Evolutionary conservation across 2,797 vertebrate species (phyloP).

Genomic region (Acropternis orthonyx): DNA sequence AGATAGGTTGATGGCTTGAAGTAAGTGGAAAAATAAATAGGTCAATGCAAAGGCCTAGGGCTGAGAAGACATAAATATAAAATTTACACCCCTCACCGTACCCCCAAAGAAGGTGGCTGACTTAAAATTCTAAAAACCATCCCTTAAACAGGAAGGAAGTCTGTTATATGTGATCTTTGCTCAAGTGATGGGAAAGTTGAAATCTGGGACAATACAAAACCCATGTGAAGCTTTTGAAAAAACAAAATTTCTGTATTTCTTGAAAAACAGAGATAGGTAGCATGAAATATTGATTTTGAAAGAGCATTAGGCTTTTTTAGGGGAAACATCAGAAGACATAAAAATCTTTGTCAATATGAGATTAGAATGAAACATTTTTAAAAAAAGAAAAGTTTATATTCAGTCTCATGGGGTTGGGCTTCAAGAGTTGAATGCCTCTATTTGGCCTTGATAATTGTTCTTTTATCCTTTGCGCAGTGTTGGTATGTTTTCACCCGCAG

Average conservation of each 20-base stretch:
- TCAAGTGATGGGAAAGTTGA: constrained; percentile 2
- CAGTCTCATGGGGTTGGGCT: not conserved
- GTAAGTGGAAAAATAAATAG: constrained; percentile 76
- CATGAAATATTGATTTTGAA: constrained; percentile 6
- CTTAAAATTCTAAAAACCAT: constrained; percentile 33
- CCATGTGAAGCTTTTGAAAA: not conserved
- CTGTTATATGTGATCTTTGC: not conserved
- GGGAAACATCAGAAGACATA: constrained; percentile 7
- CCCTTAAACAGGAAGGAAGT: not conserved
- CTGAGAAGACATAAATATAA: constrained; percentile 70
- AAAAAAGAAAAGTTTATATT: not conserved
- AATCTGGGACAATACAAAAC: not conserved
- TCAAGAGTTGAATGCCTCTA: constrained; percentile 13
- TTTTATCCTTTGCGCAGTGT: constrained; percentile 8
- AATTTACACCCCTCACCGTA: constrained; percentile 37
- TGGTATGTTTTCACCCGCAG: constrained; percentile 2
- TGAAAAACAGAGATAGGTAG: not conserved
- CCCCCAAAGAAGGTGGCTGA: constrained; percentile 15
- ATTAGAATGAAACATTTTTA: constrained; percentile 33
- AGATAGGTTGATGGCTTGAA: constrained; percentile 71
- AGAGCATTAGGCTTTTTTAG: not conserved
- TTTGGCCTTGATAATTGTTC: constrained; percentile 42
- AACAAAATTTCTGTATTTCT: constrained; percentile 3
- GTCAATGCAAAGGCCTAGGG: constrained; percentile 41
- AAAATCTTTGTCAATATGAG: constrained; percentile 49